A percentile compares a stretch with the other conserved stretches of the same genome.
These are phyloP conservation scores for Drosophila rufa DNA, from an alignment of 1,140 invertebrate genomes.

Conservation along the genomic window DNA sequence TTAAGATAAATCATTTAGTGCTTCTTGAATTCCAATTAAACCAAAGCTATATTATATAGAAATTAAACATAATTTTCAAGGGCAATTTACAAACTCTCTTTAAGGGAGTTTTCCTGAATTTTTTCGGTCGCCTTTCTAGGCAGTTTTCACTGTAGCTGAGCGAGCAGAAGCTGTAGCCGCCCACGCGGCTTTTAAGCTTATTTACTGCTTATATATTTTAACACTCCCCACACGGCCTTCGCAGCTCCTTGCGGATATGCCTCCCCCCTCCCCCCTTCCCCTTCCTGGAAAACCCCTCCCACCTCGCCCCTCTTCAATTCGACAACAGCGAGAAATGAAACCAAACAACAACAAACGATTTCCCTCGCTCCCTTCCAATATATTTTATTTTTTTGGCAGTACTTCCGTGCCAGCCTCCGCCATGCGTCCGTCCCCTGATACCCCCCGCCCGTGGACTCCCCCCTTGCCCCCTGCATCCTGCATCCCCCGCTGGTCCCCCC, in stretches of 20 bases:
- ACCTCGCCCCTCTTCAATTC: not conserved
- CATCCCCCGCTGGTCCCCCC: constrained; percentile 14
- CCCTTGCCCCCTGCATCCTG: not conserved
- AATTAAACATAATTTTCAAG: not conserved
- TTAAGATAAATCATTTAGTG: not conserved
- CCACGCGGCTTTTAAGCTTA: constrained; percentile 77
- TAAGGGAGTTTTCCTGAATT: not conserved
- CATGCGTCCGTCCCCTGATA: not conserved
- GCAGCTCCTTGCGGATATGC: constrained; percentile 25
- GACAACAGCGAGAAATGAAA: constrained; percentile 38
- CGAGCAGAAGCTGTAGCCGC: constrained; percentile 19
- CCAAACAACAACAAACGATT: constrained; percentile 55
- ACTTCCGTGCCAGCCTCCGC: constrained; percentile 36
- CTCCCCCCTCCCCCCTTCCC: not conserved
- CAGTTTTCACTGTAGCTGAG: constrained; percentile 21
- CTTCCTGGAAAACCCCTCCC: not conserved
- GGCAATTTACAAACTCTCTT: no score
- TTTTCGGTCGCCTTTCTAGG: not conserved
- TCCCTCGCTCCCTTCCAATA: constrained; percentile 31
- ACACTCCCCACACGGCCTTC: constrained; percentile 30
- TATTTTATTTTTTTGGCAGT: constrained; percentile 45
- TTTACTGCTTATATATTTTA: constrained; percentile 83
- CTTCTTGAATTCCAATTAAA: not conserved
- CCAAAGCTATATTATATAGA: no score
- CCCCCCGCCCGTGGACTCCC: not conserved